These are phyloP conservation scores for Parnassius orleans DNA, from an alignment of 2,888 invertebrate species.

Conservation along the genomic window DNA sequence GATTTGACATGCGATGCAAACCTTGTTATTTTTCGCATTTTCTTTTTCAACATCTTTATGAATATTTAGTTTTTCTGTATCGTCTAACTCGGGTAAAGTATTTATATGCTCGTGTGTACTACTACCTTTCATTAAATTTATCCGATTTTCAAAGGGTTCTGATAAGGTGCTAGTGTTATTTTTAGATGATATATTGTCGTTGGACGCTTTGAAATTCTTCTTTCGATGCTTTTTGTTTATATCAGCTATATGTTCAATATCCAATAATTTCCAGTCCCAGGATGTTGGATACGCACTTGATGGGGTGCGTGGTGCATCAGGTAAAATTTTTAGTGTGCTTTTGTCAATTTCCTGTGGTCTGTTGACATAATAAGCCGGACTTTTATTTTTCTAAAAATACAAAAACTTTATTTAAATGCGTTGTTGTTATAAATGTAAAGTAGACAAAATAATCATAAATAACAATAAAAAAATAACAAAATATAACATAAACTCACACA, in stretches of 20 bases:
- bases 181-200: slow-evolving; percentile 72
- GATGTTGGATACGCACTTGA: slow-evolving; percentile 84
- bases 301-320: slow-evolving; percentile 90
- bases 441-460: no score
- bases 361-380: slow-evolving; percentile 89
- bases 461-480: no score
- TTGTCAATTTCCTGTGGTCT: slow-evolving; percentile 89
- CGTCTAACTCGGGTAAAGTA: slow-evolving; percentile 68
- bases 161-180: slow-evolving; percentile 67
- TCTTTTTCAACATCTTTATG: slow-evolving; percentile 35
- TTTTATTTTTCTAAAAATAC: slow-evolving; percentile 87
- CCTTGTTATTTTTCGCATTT: slow-evolving; percentile 46
- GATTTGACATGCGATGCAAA: slow-evolving; percentile 57
- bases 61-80: slow-evolving; percentile 42
- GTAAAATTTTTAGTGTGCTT: slow-evolving; percentile 84
- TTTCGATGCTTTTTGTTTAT: slow-evolving; percentile 64
- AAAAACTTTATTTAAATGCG: slow-evolving; percentile 7
- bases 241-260: slow-evolving; percentile 70
- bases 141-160: slow-evolving; percentile 55
- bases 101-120: slow-evolving; percentile 71
- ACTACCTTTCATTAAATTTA: slow-evolving; percentile 64
- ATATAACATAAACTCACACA: no score
- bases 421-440: no score
- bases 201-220: slow-evolving; percentile 63
- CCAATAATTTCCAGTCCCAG: slow-evolving; percentile 87